A percentile compares a stretch with the other conserved stretches of the same genome.
Conservation (phyloP, 2,113 vertebrate species). For the Eretmodus cyanostictus region DNA sequence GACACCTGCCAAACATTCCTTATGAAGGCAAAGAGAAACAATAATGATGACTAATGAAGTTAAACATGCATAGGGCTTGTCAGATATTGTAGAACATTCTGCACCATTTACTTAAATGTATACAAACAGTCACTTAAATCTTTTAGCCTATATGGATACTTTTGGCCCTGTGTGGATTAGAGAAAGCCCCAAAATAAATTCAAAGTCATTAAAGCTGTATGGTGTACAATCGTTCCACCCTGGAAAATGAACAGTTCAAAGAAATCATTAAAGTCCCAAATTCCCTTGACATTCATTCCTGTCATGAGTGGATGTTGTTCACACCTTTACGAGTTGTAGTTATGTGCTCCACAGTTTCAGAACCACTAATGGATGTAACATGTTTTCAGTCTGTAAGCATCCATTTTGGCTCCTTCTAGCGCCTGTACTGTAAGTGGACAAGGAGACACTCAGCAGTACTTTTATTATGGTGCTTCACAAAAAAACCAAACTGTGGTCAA, state of each 20-base stretch:
- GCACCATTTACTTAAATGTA: background rate
- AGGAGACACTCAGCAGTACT: background rate
- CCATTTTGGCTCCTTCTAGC: background rate
- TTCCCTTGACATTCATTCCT: background rate
- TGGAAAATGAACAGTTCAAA: background rate
- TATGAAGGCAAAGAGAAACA: background rate
- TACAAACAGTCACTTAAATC: background rate
- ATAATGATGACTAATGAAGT: accelerated
- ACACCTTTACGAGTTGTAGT: background rate
- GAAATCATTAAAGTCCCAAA: background rate
- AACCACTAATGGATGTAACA: background rate
- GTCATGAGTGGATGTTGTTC: background rate
- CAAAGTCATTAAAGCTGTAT: background rate
- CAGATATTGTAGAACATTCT: background rate
- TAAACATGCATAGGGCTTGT: background rate
- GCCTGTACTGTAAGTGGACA: background rate
- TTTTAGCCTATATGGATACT: background rate
- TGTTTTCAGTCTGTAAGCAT: background rate
- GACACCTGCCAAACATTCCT: background rate
- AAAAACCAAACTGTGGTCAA: accelerated
- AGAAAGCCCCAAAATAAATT: background rate
- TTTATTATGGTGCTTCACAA: background rate
- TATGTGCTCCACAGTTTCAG: background rate
- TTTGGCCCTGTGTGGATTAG: background rate
- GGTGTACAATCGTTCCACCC: accelerated